Evolutionary conservation across 2,797 vertebrate genomes (phyloP).

Genomic region (Ctenopoma kingsleyae): DNA sequence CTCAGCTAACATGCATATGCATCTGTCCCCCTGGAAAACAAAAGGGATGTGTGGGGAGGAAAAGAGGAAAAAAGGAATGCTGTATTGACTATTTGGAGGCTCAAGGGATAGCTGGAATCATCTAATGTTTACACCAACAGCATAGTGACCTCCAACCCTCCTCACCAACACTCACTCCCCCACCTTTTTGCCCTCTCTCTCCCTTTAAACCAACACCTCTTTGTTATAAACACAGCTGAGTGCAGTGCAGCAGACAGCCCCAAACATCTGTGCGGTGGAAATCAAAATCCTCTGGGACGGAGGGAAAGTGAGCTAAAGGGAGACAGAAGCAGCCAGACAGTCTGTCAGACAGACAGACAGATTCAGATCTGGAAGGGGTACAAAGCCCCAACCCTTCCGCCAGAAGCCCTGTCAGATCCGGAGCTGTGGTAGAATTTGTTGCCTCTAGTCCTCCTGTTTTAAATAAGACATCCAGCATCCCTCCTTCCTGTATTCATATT

Average conservation of each 20-base stretch:
- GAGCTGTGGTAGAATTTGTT: constrained; percentile 52
- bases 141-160: constrained; percentile 59
- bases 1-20: constrained; percentile 47
- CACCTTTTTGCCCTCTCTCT: constrained; percentile 59
- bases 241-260: constrained; percentile 66
- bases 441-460: constrained; percentile 45
- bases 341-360: constrained; percentile 54
- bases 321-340: constrained; percentile 62
- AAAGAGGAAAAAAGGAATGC: constrained; percentile 22
- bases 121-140: constrained; percentile 77
- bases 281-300: constrained; percentile 73
- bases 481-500: constrained; percentile 47
- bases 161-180: constrained; percentile 52
- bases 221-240: constrained; percentile 83
- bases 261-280: constrained; percentile 76
- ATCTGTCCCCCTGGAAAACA: constrained; percentile 44
- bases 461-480: constrained; percentile 48
- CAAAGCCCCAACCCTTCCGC: constrained; percentile 62
- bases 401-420: constrained; percentile 62
- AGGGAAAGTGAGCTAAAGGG: constrained; percentile 37
- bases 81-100: constrained; percentile 58
- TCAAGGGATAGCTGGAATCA: constrained; percentile 71
- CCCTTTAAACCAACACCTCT: constrained; percentile 76
- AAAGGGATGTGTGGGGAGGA: constrained; percentile 16
- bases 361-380: constrained; percentile 61